These are phyloP conservation scores for Ruditapes philippinarum DNA, from an alignment of 1,140 invertebrate species.

Conservation along the genomic window DNA sequence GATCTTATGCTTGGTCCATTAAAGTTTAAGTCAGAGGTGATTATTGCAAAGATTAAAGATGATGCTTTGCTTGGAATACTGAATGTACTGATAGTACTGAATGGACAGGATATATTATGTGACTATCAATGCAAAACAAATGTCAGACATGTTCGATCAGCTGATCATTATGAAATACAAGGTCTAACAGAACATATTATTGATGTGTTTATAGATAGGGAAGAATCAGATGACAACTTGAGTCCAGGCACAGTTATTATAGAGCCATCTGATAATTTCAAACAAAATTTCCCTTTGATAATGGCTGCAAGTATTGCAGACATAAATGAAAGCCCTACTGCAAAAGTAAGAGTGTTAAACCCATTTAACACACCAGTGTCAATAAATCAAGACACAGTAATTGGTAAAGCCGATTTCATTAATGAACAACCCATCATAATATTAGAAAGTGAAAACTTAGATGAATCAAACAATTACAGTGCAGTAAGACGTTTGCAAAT, in stretches of 20 bases:
- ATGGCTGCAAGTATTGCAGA: neutral
- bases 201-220: neutral
- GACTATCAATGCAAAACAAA: neutral
- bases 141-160: neutral
- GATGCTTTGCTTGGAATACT: slow-evolving; percentile 56
- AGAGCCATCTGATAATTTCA: neutral
- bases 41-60: slow-evolving; percentile 69
- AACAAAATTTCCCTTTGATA: neutral
- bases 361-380: neutral
- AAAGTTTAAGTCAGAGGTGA: slow-evolving; percentile 15
- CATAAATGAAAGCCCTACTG: neutral
- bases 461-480: neutral
- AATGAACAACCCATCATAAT: neutral
- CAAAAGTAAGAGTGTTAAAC: slow-evolving; percentile 3
- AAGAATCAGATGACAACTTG: neutral
- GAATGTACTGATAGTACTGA: neutral
- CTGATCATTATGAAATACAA: slow-evolving; percentile 7
- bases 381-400: neutral
- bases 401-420: neutral
- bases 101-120: neutral
- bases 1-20: slow-evolving; percentile 24
- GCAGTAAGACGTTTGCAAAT: neutral
- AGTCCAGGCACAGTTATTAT: neutral
- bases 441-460: neutral
- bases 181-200: neutral